Evolutionary conservation across 1,140 invertebrate species (phyloP), one percentile per base, ranked within the genome.

Genomic region (Drosophila guanche): DNA sequence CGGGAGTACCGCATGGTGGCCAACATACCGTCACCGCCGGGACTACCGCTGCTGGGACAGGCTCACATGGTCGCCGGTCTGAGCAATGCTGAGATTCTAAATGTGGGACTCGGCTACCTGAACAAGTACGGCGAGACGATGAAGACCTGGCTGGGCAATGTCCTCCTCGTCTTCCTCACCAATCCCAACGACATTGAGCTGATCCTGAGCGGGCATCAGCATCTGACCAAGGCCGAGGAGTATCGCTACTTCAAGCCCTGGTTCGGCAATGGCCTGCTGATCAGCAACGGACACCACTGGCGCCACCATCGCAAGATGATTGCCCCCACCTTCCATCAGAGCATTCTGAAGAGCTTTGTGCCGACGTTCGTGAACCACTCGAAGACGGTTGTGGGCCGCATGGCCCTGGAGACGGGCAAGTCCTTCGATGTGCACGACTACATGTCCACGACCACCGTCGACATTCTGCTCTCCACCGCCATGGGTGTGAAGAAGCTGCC

Each of bases 251-350:
- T 99, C 65, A 95, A 97, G 84, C 96, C 97, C 1, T 98, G 97
- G 97, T 93, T 98, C 42, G 97, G 97, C 10, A 94, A 97, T 75
- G 97, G 97, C 53, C 92, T 98, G 3, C 93, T 98, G 1, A 97
- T 97, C 20, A 96, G 95, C 57, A 94, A 93, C 22, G 95, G 96
- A 23, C 94, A 95, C 45, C 97, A 97, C 92, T 98, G 97, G 97
- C 93, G 94, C 12, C 93, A 92, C 1, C 95, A 97, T 74, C 93
- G 97, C 12, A 98, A 98, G 92, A 94, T 98, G 81, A 95, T 99
- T 47, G 98, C 97, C 0, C 98, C 98, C 0, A 96, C 97, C 1
- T 99, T 99, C 92, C 97, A 99, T 90, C 95, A 97, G 79, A 96
- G 96, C 66, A 96, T 99, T 45, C 91, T 99, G 2, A 97, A 98